Conservation (phyloP, 1,140 invertebrate genomes). For the Ridgeia piscesae region DNA sequence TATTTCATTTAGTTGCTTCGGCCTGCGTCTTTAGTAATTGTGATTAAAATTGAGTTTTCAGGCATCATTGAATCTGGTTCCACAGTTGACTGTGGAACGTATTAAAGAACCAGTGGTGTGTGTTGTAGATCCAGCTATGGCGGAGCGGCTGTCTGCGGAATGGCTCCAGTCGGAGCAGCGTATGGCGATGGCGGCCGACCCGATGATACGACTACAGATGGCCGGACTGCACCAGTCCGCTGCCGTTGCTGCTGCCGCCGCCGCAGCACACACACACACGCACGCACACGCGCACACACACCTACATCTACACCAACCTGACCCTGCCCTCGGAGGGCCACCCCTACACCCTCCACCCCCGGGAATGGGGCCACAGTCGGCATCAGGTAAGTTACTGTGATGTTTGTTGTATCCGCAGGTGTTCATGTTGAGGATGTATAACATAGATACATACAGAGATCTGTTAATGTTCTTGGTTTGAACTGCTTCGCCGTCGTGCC, state of each 20-base stretch:
- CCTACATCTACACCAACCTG: constrained; percentile 77
- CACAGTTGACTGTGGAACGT: neutral
- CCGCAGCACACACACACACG: constrained; percentile 82
- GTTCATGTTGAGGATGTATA: neutral
- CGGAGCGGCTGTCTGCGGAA: constrained; percentile 56
- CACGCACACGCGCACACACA: constrained; percentile 75
- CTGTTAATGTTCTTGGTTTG: neutral
- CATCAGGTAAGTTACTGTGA: neutral
- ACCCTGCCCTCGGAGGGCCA: constrained; percentile 67
- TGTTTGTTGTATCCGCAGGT: neutral
- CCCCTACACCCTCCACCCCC: constrained; percentile 48
- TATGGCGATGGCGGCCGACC: constrained; percentile 67
- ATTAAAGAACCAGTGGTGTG: neutral
- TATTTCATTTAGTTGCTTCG: too few relatives aligned
- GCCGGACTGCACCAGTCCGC: constrained; percentile 63
- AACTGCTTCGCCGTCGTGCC: neutral
- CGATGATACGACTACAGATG: constrained; percentile 81
- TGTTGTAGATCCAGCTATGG: constrained; percentile 30
- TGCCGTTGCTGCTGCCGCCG: constrained; percentile 61
- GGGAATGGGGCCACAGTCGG: neutral
- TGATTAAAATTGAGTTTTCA: constrained; percentile 20
- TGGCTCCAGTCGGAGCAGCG: constrained; percentile 67
- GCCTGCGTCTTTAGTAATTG: too few relatives aligned
- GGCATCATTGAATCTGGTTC: constrained; percentile 33
- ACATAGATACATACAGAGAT: neutral